A percentile compares a stretch with the other conserved stretches of the same genome.
phyloP scores from a whole-genome alignment of 2,888 invertebrate species.

The Rhorus exstirpatorius region DNA sequence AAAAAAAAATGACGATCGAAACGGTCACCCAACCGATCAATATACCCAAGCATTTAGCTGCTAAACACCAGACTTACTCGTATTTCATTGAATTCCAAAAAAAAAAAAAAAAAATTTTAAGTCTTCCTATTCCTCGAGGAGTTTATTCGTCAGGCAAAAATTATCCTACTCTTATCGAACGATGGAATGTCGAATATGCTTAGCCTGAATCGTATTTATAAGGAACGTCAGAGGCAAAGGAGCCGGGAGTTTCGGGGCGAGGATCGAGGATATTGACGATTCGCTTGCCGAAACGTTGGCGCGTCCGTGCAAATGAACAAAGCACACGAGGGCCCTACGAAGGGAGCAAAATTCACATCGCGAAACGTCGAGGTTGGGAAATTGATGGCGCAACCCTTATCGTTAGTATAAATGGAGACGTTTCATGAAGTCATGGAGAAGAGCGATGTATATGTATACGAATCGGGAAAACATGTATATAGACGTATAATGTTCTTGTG shows the following conservation, averaged over 20 bases:
- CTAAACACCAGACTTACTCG: too few relatives aligned
- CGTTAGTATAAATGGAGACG: slow-evolving; percentile 42
- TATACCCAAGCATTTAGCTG: too few relatives aligned
- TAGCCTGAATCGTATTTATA: background rate
- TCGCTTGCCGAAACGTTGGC: slow-evolving; percentile 10
- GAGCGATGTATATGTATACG: slow-evolving; percentile 22
- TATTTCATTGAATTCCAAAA: too few relatives aligned
- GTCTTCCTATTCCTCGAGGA: too few relatives aligned
- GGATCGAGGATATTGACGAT: slow-evolving; percentile 34
- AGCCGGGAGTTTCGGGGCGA: background rate
- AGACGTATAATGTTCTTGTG: background rate
- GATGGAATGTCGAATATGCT: background rate
- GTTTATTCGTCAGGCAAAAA: too few relatives aligned
- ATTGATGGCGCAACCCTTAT: slow-evolving; percentile 18
- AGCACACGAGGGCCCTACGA: slow-evolving; percentile 11
- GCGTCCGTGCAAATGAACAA: slow-evolving; percentile 29
- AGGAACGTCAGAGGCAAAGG: background rate
- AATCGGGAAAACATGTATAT: slow-evolving; percentile 2
- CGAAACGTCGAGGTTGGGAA: slow-evolving; percentile 22
- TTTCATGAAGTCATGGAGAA: slow-evolving; percentile 30
- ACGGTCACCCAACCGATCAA: too few relatives aligned
- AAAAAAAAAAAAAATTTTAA: too few relatives aligned
- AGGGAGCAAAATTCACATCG: slow-evolving; percentile 30
- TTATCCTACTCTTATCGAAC: background rate
- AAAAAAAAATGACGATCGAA: too few relatives aligned